Evolutionary conservation across 2,888 invertebrate genomes (phyloP), one percentile per base, ranked within the genome.

Genomic region (Eulithis testata): DNA sequence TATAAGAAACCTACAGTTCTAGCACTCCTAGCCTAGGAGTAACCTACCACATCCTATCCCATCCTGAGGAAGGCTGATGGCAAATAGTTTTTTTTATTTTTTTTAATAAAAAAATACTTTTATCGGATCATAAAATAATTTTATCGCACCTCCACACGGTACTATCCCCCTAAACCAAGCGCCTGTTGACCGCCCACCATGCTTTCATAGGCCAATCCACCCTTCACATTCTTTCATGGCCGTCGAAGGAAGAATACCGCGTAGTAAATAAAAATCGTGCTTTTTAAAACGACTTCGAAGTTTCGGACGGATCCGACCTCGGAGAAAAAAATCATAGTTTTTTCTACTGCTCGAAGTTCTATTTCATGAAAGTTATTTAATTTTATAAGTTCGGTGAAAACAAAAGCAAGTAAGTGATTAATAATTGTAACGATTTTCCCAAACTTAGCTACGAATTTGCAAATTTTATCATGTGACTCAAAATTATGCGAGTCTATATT

Each of bases 171-270:
- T 50, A 37, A 14, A 11, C 45, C 44, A 66, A 69, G 69, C 72
- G 65, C 76, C 80, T 80, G 73, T 79, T 75, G 64, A 69, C 77
- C 82, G 68, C 81, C 85, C 84, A 81, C 77, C 73, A 72, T 73
- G 65, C 73, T 73, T 76, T 67, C 62, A 50, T 71, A 73, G 69
- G 68, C 71, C 63, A 53, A 64, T 67, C 64, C 68, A 21, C 27
- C 51, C 55, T 72, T 11, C 69, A 31, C 66, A 86, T 77, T 84
- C 70, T 65, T 73, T 65, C 69, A 73, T 67, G 63, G 74, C 51
- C 77, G 66, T 69, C 77, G 74, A 66, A 69, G 69, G 70, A 70
- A 74, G 75, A 68, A 75, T 69, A 65, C 60, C 65, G 53, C 47
- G 36, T 61, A 40, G 37, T 40, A 9, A 40, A 40, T 31, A 40